A percentile compares a stretch with the other conserved stretches of the same genome.
phyloP scores from a whole-genome alignment of 2,888 invertebrate genomes.

The Troides aeacus region DNA sequence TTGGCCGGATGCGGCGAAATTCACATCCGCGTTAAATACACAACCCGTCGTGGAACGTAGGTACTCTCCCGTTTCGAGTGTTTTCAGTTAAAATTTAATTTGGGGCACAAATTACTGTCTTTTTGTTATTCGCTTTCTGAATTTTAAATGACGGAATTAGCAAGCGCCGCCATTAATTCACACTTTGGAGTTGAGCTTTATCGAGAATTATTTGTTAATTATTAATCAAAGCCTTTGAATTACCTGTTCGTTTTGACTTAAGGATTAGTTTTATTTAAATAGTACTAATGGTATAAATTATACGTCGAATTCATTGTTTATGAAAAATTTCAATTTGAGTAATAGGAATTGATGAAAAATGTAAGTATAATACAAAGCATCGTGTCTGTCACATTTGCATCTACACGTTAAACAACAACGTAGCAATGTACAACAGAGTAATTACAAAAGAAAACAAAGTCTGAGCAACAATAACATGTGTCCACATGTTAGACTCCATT shows the following conservation, averaged over 20 bases:
- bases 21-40: constrained; percentile 78
- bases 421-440: constrained; percentile 43
- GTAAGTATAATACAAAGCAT: constrained; percentile 25
- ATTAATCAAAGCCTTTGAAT: constrained; percentile 51
- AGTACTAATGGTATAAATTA: neutral
- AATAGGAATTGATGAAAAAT: constrained; percentile 9
- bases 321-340: neutral
- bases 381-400: constrained; percentile 26
- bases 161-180: constrained; percentile 60
- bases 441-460: constrained; percentile 64
- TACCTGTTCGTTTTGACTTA: constrained; percentile 29
- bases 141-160: constrained; percentile 66
- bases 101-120: constrained; percentile 71
- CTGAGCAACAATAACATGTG: constrained; percentile 64
- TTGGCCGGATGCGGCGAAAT: constrained; percentile 77
- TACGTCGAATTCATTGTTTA: neutral
- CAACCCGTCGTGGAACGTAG: constrained; percentile 66
- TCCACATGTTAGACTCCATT: constrained; percentile 70
- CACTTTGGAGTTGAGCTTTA: constrained; percentile 53
- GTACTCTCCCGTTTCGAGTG: constrained; percentile 65
- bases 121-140: constrained; percentile 74
- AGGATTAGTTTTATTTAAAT: neutral
- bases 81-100: constrained; percentile 76
- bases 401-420: constrained; percentile 22
- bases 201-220: constrained; percentile 55